Evolutionary conservation across 2,797 vertebrate genomes (phyloP), one percentile per base, ranked within the genome.

Genomic region (Vireo griseus): DNA sequence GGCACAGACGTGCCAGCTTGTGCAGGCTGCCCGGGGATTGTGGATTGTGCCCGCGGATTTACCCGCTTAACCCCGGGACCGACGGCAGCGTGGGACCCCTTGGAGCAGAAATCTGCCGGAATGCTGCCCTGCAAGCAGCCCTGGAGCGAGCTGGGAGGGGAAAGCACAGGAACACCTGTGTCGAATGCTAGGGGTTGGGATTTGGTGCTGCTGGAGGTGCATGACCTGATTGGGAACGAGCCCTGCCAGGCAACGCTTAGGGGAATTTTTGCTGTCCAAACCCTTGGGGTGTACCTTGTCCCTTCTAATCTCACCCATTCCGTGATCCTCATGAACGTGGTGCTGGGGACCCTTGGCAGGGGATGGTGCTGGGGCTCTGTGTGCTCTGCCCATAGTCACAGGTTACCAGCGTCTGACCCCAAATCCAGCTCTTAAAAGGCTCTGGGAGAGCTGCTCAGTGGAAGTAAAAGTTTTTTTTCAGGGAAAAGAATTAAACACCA

Each of bases 1-100:
- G 89, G 78, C 97, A 95, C 96, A 97, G 98, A 90, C 97, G 98
- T 97, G 97, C 96, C 96, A 50, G 96, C 96, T 96, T 90, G 86
- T 92, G 94, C 96, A 86, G 97, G 97, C 96, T 96, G 97, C 94
- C 47, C 48, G 40, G 54, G 95, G 75, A 96, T 96, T 97, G 97
- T 97, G 97, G 91, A 96, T 81, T 95, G 97, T 95, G 93, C 78
- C 15, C 3, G 11, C 0, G 50, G 91, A 21, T 68, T 40, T 20
- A 47, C 81, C 71, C 12, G 33, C 21, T 63, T 48, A 75, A 59
- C 57, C 83, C 92, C 13, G 18, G 31, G 6, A 25, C 19, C 2
- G 35, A 10, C 4, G 1, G 80, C 12, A 1, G 48, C 9, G 4
- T 26, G 86, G 75, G 61, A 85, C 71, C 14, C 25, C 65, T 39